A percentile compares a stretch with the other conserved stretches of the same genome.
Conservation (phyloP, 2,888 invertebrate genomes). For the Perithous albicinctus region DNA sequence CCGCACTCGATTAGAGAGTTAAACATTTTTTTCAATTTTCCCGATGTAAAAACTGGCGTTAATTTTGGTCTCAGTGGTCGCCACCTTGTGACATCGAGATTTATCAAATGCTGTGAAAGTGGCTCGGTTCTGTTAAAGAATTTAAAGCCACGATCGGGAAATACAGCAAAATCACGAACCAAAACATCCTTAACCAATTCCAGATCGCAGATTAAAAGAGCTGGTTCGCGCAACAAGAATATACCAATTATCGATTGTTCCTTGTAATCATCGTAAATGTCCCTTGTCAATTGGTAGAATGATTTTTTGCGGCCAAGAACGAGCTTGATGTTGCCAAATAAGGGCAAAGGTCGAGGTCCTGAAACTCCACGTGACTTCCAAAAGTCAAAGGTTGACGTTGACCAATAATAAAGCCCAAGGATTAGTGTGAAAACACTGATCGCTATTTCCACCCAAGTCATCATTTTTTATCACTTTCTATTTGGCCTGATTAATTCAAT, state of each 20-base stretch:
- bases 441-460: no score
- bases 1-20: constrained; percentile 81
- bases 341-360: constrained; percentile 78
- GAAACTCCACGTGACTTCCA: constrained; percentile 83
- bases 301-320: constrained; percentile 38
- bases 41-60: constrained; percentile 85
- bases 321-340: constrained; percentile 81
- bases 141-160: constrained; percentile 42
- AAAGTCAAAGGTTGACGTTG: constrained; percentile 80
- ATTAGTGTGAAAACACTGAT: no score
- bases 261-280: constrained; percentile 54
- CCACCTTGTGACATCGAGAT: constrained; percentile 83
- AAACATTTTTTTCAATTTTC: constrained; percentile 85
- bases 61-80: constrained; percentile 83
- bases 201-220: constrained; percentile 58
- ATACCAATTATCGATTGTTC: constrained; percentile 80
- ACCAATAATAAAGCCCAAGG: constrained; percentile 74
- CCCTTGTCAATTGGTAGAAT: constrained; percentile 40
- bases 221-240: constrained; percentile 66
- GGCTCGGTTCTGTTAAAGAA: constrained; percentile 74
- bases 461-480: no score
- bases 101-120: constrained; percentile 79
- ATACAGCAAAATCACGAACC: constrained; percentile 58
- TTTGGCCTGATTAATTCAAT: no score
- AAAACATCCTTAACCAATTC: constrained; percentile 57